A percentile compares a stretch with the other conserved stretches of the same genome.
Evolutionary conservation across 2,888 invertebrate species (phyloP).

Genomic region (Trichopria drosophilae): DNA sequence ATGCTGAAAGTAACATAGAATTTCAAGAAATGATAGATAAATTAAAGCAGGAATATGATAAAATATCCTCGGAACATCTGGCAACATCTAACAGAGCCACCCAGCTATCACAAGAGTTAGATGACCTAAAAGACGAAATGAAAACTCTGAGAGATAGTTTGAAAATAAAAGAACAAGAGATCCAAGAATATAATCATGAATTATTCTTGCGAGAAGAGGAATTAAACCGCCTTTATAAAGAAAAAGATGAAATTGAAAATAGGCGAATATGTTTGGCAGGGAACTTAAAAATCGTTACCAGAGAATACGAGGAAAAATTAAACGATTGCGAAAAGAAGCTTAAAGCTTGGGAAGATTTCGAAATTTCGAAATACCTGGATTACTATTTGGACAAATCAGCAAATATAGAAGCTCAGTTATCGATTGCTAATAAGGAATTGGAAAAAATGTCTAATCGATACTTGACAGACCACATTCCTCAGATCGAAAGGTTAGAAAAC

Average conservation of each 20-base stretch:
- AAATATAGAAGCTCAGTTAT: constrained; percentile 39
- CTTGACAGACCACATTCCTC: constrained; percentile 38
- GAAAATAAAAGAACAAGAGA: constrained; percentile 33
- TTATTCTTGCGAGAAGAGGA: constrained; percentile 35
- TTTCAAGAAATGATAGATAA: constrained; percentile 35
- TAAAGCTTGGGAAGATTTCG: constrained; percentile 35
- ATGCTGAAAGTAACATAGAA: neutral
- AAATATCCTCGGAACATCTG: constrained; percentile 35
- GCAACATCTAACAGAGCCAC: constrained; percentile 32
- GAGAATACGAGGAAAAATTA: constrained; percentile 37
- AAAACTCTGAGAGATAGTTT: constrained; percentile 34
- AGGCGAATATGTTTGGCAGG: constrained; percentile 28
- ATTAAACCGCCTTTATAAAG: constrained; percentile 31
- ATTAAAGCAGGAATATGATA: constrained; percentile 39
- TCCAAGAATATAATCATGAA: constrained; percentile 36
- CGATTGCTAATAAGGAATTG: constrained; percentile 33
- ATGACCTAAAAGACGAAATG: constrained; percentile 37
- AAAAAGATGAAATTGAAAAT: constrained; percentile 30
- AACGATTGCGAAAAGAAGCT: constrained; percentile 35
- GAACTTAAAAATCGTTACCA: constrained; percentile 23
- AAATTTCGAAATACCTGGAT: constrained; percentile 34
- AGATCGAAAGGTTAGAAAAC: constrained; percentile 40
- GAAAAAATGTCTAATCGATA: constrained; percentile 35
- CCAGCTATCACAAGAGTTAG: constrained; percentile 40
- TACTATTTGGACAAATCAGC: constrained; percentile 37